Conservation (phyloP, 2,888 invertebrate genomes). For the Laothoe populi region DNA sequence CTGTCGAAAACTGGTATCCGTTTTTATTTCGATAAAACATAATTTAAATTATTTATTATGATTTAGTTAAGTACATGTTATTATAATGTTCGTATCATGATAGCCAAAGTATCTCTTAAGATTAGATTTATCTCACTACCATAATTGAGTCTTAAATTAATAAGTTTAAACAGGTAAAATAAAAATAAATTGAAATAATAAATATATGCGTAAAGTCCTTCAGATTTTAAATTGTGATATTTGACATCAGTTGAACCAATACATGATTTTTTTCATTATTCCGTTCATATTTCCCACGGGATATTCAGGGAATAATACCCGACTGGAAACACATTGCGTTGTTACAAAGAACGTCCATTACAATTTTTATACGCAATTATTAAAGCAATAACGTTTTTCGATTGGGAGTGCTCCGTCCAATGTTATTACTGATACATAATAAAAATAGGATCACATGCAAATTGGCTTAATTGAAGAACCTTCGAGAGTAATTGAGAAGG, state of each 20-base stretch:
- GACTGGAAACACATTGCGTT: slow-evolving; percentile 5
- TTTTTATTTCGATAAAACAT: too few relatives aligned
- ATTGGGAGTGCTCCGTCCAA: slow-evolving; percentile 6
- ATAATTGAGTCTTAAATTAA: too few relatives aligned
- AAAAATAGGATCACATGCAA: slow-evolving; percentile 1
- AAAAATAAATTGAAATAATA: not conserved
- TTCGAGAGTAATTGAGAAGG: not conserved
- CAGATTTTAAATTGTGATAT: not conserved
- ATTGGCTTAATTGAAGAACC: not conserved
- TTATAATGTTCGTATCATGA: too few relatives aligned
- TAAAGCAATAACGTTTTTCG: slow-evolving; percentile 14
- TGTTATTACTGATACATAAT: slow-evolving; percentile 1
- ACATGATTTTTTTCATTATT: slow-evolving; percentile 6
- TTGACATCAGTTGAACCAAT: slow-evolving; percentile 4
- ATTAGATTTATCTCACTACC: too few relatives aligned
- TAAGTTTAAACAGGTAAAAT: too few relatives aligned
- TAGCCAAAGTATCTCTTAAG: too few relatives aligned
- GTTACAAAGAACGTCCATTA: slow-evolving; percentile 17
- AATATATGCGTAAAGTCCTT: not conserved
- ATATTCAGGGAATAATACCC: not conserved
- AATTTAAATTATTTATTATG: too few relatives aligned
- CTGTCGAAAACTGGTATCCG: slow-evolving; percentile 66
- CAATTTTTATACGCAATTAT: slow-evolving; percentile 15
- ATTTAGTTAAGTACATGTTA: too few relatives aligned
- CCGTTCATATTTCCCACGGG: slow-evolving; percentile 6